Conservation (phyloP, 1,140 invertebrate species). For the Drosophila seguyi region DNA sequence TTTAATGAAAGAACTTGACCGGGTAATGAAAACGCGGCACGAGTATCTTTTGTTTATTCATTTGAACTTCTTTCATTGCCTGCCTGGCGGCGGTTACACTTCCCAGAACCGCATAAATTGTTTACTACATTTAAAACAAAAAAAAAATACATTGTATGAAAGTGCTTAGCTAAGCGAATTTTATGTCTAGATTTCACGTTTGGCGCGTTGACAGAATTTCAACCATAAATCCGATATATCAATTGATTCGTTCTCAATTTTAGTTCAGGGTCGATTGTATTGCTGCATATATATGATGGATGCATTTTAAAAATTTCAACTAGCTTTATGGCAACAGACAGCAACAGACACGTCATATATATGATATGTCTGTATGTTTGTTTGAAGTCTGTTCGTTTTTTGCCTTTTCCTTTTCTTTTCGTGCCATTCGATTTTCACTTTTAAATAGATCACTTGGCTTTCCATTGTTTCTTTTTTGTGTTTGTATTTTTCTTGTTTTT, state of each 20-base stretch:
- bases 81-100: not conserved
- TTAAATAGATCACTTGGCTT: constrained; percentile 38
- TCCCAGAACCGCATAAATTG: constrained; percentile 17
- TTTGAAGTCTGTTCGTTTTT: not conserved
- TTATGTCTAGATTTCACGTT: not conserved
- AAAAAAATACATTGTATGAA: not conserved
- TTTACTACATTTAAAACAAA: constrained; percentile 1
- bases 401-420: not conserved
- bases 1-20: constrained; percentile 21
- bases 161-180: too few species aligned
- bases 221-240: constrained; percentile 19
- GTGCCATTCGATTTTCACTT: constrained; percentile 24
- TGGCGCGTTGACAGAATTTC: constrained; percentile 11
- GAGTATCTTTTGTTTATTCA: constrained; percentile 20
- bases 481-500: too few species aligned
- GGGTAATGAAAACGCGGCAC: constrained; percentile 20
- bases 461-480: constrained; percentile 14
- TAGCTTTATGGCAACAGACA: constrained; percentile 10
- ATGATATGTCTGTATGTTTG: too few species aligned
- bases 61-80: constrained; percentile 16
- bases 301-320: constrained; percentile 25
- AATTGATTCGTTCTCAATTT: constrained; percentile 21
- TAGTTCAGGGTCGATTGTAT: constrained; percentile 38
- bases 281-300: constrained; percentile 18
- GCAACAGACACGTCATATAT: constrained; percentile 2